phyloP scores from a whole-genome alignment of 2,797 vertebrate genomes.

The Cyclura pinguis region DNA sequence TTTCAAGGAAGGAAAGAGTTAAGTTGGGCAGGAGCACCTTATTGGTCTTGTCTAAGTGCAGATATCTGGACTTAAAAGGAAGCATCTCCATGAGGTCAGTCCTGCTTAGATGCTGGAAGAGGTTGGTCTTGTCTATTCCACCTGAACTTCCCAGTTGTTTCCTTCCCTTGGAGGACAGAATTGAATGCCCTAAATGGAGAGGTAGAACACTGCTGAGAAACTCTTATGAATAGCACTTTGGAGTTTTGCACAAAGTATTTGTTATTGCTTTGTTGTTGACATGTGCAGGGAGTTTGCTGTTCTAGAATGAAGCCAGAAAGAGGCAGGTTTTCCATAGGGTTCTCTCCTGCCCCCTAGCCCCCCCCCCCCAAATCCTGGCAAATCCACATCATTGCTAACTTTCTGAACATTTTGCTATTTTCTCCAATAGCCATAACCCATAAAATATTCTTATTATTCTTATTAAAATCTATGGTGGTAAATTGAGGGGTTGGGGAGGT shows the following conservation, averaged over 20 bases:
- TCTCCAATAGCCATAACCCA: neutral
- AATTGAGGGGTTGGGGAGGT: neutral
- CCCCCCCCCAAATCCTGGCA: conserved; percentile 46
- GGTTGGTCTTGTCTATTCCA: too few species aligned
- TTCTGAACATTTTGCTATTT: neutral
- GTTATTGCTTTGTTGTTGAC: conserved; percentile 39
- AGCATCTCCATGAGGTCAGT: neutral
- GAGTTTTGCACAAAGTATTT: conserved; percentile 41
- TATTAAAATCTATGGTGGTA: neutral
- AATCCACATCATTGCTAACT: conserved; percentile 48
- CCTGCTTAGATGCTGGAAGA: too few species aligned
- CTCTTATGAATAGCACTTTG: conserved; percentile 38
- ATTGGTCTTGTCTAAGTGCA: too few species aligned
- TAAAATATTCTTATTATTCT: neutral
- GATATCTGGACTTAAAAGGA: neutral
- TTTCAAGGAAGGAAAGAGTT: neutral
- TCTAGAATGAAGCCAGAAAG: conserved; percentile 38
- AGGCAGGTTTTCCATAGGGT: conserved; percentile 66
- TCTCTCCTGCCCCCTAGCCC: conserved; percentile 10
- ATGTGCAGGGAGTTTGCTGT: conserved; percentile 59
- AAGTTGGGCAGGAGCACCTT: neutral
- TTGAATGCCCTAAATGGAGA: conserved; percentile 34
- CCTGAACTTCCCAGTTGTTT: neutral
- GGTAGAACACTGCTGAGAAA: conserved; percentile 50
- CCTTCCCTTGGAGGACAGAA: neutral